These are phyloP conservation scores for Drosophila falleni DNA, from an alignment of 2,888 invertebrate genomes.

Conservation along the genomic window DNA sequence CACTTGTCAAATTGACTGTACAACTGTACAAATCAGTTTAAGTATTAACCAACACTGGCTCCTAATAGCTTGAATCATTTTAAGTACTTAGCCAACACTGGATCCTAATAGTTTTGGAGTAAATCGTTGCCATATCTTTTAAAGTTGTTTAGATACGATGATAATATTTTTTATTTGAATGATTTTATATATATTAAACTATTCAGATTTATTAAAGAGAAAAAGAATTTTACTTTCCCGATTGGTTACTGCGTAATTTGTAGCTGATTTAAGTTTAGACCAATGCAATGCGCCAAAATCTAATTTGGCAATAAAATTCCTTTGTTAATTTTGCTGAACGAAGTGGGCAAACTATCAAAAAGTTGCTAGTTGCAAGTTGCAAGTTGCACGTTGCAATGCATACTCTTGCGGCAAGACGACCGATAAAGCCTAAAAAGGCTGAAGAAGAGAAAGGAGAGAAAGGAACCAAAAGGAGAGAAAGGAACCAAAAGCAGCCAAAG, in stretches of 20 bases:
- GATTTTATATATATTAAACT: background rate
- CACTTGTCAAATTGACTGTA: too few species aligned
- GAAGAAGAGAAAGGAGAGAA: background rate
- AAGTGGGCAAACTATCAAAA: conserved; percentile 49
- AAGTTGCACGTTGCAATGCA: conserved; percentile 52
- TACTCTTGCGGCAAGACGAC: conserved; percentile 68
- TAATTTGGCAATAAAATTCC: conserved; percentile 79
- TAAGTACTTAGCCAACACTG: too few species aligned
- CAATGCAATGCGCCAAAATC: conserved; percentile 67
- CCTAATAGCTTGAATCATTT: too few species aligned
- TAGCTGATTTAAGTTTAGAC: conserved; percentile 26
- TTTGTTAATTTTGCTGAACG: conserved; percentile 64
- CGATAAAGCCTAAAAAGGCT: conserved; percentile 59
- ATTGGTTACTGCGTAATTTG: conserved; percentile 23
- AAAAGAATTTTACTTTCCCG: too few species aligned
- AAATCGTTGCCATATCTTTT: too few species aligned
- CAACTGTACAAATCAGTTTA: too few species aligned
- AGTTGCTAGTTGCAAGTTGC: conserved; percentile 39
- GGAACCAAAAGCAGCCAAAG: background rate
- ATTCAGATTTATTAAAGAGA: background rate
- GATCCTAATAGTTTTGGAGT: too few species aligned
- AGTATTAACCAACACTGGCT: too few species aligned
- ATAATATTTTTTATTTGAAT: background rate
- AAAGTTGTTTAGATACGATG: too few species aligned
- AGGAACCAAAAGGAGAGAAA: background rate